Base-by-base conservation (phyloP, 2,113 vertebrate genomes). In the Glaucomys volans region DNA sequence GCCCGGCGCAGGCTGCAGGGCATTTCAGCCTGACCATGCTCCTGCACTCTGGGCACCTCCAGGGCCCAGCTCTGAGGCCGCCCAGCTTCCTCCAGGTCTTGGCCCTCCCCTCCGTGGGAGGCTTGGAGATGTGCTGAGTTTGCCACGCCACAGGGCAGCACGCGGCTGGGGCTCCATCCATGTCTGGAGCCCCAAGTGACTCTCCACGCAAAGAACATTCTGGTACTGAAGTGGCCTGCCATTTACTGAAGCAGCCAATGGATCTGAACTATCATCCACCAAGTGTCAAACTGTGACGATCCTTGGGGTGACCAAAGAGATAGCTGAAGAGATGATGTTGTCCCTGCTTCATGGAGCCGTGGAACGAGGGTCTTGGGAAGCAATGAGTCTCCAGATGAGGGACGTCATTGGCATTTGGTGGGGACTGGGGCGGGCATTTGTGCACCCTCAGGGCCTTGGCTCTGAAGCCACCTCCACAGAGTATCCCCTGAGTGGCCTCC, bases 1-100 rank as follows among this genome's bases (percentile, higher is more conserved):
- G 64, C 26, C n/a, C 0, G 1, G 30, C 47, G 0, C 4, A 6
- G 80, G 30, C 1, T 16, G 11, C 50, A 18, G 32, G 26, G 2
- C 64, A 3, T 3, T 13, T 40, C 14, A 35, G 59, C 0, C 1
- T 12, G 12, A 20, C n/a, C 24, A 24, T 24, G 3, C 72, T 12
- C 47, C 26, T 0, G 0, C 3, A 13, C 32, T 1, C 26, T 8
- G 4, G 59, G 67, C 17, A 4, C 17, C 5, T 0, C 8, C 12
- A 11, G 0, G 10, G 17, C 79, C 6, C 0, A 0, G 72, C 35
- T 52, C 79, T 5, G 32, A 4, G 24, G 79, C 37, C n/a, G 24
- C 2, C 9, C 17, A 40, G 12, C 10, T 2, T 40, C 79, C n/a
- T 37, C 26, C 26, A 12, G 80, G 62, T 10, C 9, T 28, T 10